Conservation (phyloP, 2,113 vertebrate genomes). For the Nettapus auritus region DNA sequence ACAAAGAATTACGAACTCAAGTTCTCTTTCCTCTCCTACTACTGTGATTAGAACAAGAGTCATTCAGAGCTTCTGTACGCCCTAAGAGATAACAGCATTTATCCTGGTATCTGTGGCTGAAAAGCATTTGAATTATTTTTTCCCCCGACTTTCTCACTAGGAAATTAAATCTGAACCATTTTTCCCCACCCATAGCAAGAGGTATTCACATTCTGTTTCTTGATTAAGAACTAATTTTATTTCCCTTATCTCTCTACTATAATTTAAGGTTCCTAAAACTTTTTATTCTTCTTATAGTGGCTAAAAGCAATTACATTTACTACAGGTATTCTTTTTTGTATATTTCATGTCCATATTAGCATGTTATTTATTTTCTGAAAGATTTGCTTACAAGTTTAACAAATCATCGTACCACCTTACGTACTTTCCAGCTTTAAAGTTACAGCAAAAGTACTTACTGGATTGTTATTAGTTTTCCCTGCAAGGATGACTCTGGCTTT, state of each 20-base stretch:
- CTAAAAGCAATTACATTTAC: neutral
- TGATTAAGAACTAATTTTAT: neutral
- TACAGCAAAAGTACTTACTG: slow-evolving; percentile 81
- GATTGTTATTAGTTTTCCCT: slow-evolving; percentile 90
- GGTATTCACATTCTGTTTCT: neutral
- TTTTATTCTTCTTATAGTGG: neutral
- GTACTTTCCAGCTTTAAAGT: neutral
- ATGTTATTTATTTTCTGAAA: neutral
- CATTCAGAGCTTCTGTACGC: neutral
- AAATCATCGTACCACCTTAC: neutral
- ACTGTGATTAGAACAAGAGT: neutral
- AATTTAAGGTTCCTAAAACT: neutral
- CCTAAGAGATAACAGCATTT: neutral
- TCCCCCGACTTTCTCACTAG: neutral
- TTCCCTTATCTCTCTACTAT: neutral
- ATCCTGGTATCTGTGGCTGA: neutral
- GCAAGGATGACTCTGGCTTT: slow-evolving; percentile 95
- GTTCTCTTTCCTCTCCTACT: neutral
- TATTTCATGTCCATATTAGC: neutral
- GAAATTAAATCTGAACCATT: neutral
- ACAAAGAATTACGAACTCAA: neutral
- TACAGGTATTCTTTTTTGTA: neutral
- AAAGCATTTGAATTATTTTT: neutral
- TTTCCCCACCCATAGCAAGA: neutral
- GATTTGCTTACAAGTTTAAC: neutral